phyloP scores from a whole-genome alignment of 2,113 vertebrate genomes.

The Azemiops feae region DNA sequence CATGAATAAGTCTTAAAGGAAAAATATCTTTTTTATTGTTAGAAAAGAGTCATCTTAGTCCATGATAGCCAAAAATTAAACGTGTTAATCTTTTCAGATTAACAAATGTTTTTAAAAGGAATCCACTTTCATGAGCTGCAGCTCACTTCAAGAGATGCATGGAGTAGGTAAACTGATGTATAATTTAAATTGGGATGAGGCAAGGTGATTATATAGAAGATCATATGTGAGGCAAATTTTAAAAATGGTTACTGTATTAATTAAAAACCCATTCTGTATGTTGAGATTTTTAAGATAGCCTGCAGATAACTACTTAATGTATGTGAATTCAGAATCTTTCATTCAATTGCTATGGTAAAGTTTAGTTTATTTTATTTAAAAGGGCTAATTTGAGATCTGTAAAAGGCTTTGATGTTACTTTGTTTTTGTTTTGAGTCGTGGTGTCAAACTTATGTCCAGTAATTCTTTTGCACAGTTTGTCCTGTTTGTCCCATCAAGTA shows the following conservation, averaged over 20 bases:
- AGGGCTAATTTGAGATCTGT: not conserved
- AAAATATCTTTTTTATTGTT: not conserved
- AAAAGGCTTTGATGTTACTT: not conserved
- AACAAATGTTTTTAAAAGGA: not conserved
- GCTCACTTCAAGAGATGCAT: not conserved
- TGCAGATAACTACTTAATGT: not conserved
- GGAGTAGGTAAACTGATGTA: not conserved
- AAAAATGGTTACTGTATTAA: not conserved
- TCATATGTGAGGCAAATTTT: not conserved
- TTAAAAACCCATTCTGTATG: not conserved
- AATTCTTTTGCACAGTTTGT: not conserved
- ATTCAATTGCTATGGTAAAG: not conserved
- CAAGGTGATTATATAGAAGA: not conserved
- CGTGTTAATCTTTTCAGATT: not conserved
- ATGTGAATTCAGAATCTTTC: not conserved
- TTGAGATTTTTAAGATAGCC: not conserved
- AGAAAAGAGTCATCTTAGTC: not conserved
- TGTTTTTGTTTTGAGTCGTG: not conserved
- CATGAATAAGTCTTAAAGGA: not conserved
- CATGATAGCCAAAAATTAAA: not conserved
- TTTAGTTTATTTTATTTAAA: not conserved
- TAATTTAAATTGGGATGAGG: not conserved
- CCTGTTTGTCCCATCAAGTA: not conserved
- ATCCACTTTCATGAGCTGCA: not conserved
- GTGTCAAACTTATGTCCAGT: not conserved